Conservation (phyloP, 2,888 invertebrate genomes). For the Onchidella celtica region DNA sequence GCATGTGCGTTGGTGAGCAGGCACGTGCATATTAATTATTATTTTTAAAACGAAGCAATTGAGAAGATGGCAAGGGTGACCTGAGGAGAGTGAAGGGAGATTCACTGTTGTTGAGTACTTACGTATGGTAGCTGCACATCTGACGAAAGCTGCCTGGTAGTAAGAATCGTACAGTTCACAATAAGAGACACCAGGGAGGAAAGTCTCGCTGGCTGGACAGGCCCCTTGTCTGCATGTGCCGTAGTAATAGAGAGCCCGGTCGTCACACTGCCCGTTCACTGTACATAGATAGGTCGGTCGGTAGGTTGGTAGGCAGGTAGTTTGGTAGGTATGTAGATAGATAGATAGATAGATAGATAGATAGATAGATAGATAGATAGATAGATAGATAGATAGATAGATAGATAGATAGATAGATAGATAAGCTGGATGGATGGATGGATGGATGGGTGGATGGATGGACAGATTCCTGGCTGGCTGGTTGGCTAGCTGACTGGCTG, state of each 20-base stretch:
- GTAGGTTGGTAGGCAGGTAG: background rate
- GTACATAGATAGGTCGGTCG: background rate
- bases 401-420: too few species aligned
- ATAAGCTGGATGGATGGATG: too few species aligned
- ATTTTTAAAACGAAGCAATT: too few species aligned
- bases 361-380: background rate
- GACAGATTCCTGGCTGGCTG: too few species aligned
- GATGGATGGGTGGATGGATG: too few species aligned
- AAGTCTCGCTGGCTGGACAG: constrained; percentile 9
- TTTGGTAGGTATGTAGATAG: too few species aligned
- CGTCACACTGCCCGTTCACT: constrained; percentile 11
- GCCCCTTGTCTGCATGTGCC: constrained; percentile 4
- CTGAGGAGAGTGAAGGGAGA: too few species aligned
- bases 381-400: constrained; percentile 11
- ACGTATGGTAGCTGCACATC: constrained; percentile 19
- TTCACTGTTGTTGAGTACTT: too few species aligned
- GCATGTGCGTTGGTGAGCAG: too few species aligned
- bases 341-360: background rate
- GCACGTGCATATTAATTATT: too few species aligned
- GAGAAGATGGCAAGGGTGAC: too few species aligned
- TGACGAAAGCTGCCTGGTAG: background rate
- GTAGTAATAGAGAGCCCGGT: constrained; percentile 25
- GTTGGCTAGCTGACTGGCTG: too few species aligned
- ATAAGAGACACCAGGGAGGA: background rate
- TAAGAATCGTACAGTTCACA: constrained; percentile 28